These are phyloP conservation scores for Philantomba maxwellii DNA, from an alignment of 2,113 vertebrate species.

Conservation along the genomic window DNA sequence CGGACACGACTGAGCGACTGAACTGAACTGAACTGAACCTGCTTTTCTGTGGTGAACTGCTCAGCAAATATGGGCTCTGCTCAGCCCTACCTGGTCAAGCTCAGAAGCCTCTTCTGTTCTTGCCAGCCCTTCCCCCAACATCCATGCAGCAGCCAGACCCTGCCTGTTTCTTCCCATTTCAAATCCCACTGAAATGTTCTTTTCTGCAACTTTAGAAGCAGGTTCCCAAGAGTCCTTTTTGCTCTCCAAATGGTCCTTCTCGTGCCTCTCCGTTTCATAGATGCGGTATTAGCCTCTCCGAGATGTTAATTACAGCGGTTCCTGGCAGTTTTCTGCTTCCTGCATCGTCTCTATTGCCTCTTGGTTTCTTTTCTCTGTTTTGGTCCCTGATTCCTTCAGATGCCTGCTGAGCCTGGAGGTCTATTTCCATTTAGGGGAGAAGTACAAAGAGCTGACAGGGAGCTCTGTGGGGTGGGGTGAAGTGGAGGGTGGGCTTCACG, in stretches of 20 bases:
- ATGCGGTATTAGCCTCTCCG: neutral
- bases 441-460: neutral
- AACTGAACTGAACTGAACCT: too few relatives aligned
- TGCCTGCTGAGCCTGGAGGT: neutral
- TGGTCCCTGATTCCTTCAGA: neutral
- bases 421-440: neutral
- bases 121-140: neutral
- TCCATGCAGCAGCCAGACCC: neutral
- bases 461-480: neutral
- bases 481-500: neutral
- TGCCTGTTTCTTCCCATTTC: neutral
- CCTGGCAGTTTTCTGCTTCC: neutral
- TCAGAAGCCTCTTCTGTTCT: neutral
- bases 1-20: too few relatives aligned
- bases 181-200: neutral
- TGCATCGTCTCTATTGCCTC: neutral
- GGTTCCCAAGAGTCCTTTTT: neutral
- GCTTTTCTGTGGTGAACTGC: neutral
- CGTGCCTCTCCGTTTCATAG: neutral
- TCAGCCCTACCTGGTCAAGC: neutral
- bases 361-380: neutral
- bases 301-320: neutral
- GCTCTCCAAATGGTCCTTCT: neutral
- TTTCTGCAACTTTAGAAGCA: neutral
- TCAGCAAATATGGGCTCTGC: neutral